These are phyloP conservation scores for Chironomus tentans DNA, from an alignment of 2,888 invertebrate species.

Conservation along the genomic window DNA sequence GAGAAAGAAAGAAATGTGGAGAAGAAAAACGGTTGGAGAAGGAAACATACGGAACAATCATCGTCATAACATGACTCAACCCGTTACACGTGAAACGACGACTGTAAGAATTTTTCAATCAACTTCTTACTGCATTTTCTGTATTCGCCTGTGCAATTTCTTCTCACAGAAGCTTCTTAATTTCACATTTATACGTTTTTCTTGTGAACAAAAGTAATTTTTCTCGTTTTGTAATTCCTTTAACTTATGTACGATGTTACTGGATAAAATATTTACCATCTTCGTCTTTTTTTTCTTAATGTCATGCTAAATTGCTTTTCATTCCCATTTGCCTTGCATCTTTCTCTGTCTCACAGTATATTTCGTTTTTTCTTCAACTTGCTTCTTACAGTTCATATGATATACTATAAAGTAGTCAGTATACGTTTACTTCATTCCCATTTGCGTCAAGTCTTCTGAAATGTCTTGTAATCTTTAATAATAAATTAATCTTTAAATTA, in stretches of 20 bases:
- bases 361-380: neutral
- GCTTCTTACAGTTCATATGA: neutral
- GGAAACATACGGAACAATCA: neutral
- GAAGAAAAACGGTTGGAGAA: neutral
- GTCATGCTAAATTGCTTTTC: constrained; percentile 24
- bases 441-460: constrained; percentile 5
- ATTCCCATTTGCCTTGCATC: constrained; percentile 17
- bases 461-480: constrained; percentile 21
- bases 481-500: constrained; percentile 17
- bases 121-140: constrained; percentile 1
- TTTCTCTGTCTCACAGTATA: neutral
- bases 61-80: neutral
- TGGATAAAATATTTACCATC: constrained; percentile 22
- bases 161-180: constrained; percentile 10
- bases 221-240: constrained; percentile 10
- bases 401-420: neutral
- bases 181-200: neutral
- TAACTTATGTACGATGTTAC: neutral
- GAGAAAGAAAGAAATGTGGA: neutral
- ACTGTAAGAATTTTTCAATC: neutral
- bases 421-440: neutral
- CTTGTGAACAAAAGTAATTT: constrained; percentile 12
- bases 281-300: neutral
- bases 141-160: neutral
- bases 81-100: neutral